Conservation (phyloP, 2,113 vertebrate species). For the Pseudopodoces humilis region DNA sequence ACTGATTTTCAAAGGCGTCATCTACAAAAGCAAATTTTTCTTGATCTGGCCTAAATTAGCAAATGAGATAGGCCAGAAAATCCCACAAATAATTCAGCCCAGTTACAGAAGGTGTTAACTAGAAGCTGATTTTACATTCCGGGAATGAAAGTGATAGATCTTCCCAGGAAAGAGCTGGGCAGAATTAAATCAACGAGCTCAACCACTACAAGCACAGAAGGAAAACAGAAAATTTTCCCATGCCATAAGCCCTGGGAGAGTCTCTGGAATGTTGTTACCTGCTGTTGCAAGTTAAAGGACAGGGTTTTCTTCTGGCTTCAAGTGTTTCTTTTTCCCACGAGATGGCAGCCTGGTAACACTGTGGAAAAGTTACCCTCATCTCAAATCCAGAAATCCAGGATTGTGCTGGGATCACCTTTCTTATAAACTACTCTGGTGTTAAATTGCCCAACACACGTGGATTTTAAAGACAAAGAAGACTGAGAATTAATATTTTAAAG, state of each 20-base stretch:
- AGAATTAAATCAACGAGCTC: background rate
- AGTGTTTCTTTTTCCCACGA: slow-evolving; percentile 49
- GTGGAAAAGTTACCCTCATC: background rate
- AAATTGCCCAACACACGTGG: background rate
- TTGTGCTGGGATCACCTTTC: background rate
- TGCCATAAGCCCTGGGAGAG: background rate
- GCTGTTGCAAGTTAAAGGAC: background rate
- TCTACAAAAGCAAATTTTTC: background rate
- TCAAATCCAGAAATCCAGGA: background rate
- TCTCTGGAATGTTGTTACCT: background rate
- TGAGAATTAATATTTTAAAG: background rate
- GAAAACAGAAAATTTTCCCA: background rate
- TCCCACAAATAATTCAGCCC: background rate
- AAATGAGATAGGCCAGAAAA: background rate
- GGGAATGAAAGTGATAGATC: background rate
- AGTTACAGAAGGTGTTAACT: background rate
- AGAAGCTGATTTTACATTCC: background rate
- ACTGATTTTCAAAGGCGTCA: background rate
- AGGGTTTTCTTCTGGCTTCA: background rate
- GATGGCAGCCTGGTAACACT: slow-evolving; percentile 63
- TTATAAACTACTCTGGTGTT: background rate
- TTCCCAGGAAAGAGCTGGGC: background rate
- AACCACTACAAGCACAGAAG: background rate
- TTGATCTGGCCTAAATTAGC: background rate
- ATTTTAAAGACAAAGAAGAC: background rate